Evolutionary conservation across 2,888 invertebrate species (phyloP).

Genomic region (Stenchaetothrips biformis): DNA sequence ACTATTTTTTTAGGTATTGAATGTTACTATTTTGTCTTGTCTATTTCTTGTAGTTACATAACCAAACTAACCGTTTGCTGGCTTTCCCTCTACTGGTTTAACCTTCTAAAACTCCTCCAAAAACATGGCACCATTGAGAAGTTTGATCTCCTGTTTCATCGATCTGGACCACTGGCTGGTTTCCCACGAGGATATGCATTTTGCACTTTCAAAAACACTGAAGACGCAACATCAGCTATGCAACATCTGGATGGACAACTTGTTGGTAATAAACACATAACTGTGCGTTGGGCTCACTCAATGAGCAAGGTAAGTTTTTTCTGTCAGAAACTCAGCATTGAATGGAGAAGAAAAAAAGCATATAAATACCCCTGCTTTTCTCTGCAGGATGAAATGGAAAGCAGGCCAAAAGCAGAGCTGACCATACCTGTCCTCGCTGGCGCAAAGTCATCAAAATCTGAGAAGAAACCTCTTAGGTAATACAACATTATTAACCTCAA

Average conservation of each 20-base stretch:
- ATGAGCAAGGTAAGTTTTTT: conserved; percentile 54
- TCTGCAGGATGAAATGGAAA: conserved; percentile 65
- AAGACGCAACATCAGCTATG: conserved; percentile 68
- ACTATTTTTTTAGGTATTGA: conserved; percentile 32
- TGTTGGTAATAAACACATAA: conserved; percentile 68
- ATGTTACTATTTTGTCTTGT: conserved; percentile 10
- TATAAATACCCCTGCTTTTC: no score
- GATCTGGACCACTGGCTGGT: conserved; percentile 80
- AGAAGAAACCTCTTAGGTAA: conserved; percentile 43
- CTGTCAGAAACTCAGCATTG: not conserved
- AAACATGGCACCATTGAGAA: conserved; percentile 89
- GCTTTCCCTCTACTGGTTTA: conserved; percentile 65
- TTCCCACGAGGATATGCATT: conserved; percentile 92
- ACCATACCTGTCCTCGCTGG: conserved; percentile 74
- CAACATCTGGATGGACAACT: conserved; percentile 66
- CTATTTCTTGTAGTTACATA: conserved; percentile 25
- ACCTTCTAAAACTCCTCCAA: conserved; percentile 93
- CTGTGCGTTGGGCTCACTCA: conserved; percentile 76
- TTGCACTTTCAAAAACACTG: conserved; percentile 68
- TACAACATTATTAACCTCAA: conserved; percentile 29
- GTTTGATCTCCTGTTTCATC: conserved; percentile 93
- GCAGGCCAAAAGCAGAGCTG: conserved; percentile 65
- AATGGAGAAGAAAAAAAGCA: not conserved
- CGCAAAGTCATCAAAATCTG: conserved; percentile 46
- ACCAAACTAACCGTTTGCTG: no score